Percentiles rank a stretch among this genome's conserved stretches.
Evolutionary conservation across 2,888 invertebrate genomes (phyloP).

Genomic region (Acholoe squamosa): DNA sequence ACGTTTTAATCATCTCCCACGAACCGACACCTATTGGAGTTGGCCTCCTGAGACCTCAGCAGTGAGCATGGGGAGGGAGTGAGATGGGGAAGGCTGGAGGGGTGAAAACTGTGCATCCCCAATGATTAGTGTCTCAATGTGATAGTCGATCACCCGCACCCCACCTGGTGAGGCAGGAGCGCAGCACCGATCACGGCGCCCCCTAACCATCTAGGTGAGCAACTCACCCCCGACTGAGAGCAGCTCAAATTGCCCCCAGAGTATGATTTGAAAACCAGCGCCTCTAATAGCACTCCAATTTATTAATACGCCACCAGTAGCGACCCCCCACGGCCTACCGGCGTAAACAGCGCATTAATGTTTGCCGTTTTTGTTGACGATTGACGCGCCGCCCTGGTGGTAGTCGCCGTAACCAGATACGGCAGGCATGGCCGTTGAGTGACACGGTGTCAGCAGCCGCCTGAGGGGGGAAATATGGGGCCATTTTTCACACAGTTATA

Average conservation of each 20-base stretch:
- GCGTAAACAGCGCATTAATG: constrained; percentile 56
- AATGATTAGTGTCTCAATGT: constrained; percentile 39
- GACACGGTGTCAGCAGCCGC: background rate
- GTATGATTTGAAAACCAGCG: constrained; percentile 60
- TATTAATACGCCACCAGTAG: constrained; percentile 13
- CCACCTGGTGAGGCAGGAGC: background rate
- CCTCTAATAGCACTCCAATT: constrained; percentile 41
- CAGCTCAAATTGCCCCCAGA: constrained; percentile 39
- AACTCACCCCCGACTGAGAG: background rate
- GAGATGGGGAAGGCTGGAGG: background rate
- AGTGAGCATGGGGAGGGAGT: background rate
- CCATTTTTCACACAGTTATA: background rate
- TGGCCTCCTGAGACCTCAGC: background rate
- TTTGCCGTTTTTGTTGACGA: constrained; percentile 43
- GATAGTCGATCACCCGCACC: background rate
- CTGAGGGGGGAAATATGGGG: background rate
- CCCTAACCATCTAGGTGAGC: background rate
- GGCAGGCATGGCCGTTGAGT: background rate
- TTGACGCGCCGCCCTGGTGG: constrained; percentile 59
- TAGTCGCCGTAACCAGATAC: constrained; percentile 29
- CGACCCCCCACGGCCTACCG: background rate
- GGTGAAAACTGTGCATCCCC: constrained; percentile 1
- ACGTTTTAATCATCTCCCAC: constrained; percentile 5
- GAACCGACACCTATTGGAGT: background rate
- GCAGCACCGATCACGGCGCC: constrained; percentile 13